Evolutionary conservation across 2,888 invertebrate genomes (phyloP), one percentile per base, ranked within the genome.

Genomic region (Oscheius sp.): DNA sequence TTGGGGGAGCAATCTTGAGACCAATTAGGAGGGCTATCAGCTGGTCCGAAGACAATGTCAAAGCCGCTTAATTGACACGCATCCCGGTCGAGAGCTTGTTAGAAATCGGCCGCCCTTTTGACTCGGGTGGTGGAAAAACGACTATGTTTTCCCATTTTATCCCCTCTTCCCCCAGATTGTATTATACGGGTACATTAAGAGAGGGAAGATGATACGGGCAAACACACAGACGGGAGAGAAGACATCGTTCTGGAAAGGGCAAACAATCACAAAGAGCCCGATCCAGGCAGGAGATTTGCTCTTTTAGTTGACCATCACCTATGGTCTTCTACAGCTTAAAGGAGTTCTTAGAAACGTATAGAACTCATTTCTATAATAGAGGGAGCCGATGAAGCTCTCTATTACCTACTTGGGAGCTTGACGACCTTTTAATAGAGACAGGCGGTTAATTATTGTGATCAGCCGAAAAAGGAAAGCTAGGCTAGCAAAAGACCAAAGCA

Each of bases 1-100:
- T 62, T 62, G 20, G 45, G n/a, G 59, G 49, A 30, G 45, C 65
- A 65, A 65, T 65, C 65, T 63, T 51, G 56, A 65, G 56, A 20
- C 38, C 65, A 44, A 65, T 65, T 65, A 65, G 26, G n/a, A n/a
- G n/a, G 65, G 54, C 65, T 65, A 65, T 65, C 65, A 65, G 65
- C 65, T 65, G 65, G 65, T 51, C 54, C 20, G 44, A 65, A 65
- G 65, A 65, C 65, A 44, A 54, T 65, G 65, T 65, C 38, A 26
- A 54, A 54, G 56, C n/a, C 56, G 51, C 38, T 51, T 62, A 62
- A 62, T 62, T 62, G 62, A 62, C 62, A 62, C 62, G 62, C 62
- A 62, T 62, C 47, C 33, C 33, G 8, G n/a, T n/a, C n/a, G n/a
- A n/a, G n/a, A 30, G 49, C 8, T n/a, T 5, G 8, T 26, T 44